Conservation (phyloP, 1,140 invertebrate genomes). For the Melipona quadrifasciata region DNA sequence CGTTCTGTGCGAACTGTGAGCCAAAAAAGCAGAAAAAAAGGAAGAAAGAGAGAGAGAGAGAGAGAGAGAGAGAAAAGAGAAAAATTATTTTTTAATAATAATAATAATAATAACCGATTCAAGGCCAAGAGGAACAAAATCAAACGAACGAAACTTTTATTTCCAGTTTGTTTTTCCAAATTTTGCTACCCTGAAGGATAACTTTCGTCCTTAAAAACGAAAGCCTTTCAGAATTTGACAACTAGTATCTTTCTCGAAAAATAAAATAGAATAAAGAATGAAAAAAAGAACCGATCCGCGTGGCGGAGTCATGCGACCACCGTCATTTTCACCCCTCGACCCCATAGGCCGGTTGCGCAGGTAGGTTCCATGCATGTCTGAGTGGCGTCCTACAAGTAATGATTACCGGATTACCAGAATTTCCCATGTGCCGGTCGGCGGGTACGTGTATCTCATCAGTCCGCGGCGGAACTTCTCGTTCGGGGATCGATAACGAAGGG, state of each 20-base stretch:
- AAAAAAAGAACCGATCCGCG: no score
- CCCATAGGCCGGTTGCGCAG: not conserved
- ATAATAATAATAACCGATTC: not conserved
- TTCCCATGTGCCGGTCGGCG: conserved; percentile 42
- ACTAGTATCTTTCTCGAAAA: not conserved
- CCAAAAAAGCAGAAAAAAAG: not conserved
- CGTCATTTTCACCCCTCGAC: conserved; percentile 10
- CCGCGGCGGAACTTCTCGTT: conserved; percentile 34
- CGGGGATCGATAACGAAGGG: conserved; percentile 49
- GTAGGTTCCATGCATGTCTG: conserved; percentile 47
- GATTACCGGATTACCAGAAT: conserved; percentile 54
- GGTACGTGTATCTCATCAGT: conserved; percentile 43
- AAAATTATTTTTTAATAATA: not conserved
- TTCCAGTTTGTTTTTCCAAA: not conserved
- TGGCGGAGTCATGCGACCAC: not conserved
- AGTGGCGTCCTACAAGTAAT: conserved; percentile 50
- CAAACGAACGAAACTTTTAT: not conserved
- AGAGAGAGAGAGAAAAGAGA: not conserved
- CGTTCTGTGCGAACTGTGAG: conserved; percentile 23
- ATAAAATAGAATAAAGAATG: not conserved
- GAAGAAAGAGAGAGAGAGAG: no score
- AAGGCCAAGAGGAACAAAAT: not conserved
- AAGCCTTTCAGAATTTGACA: not conserved
- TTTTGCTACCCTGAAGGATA: not conserved
- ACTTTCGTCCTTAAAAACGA: not conserved